phyloP scores from a whole-genome alignment of 2,113 vertebrate genomes.

The Psittacula cyanocephala region DNA sequence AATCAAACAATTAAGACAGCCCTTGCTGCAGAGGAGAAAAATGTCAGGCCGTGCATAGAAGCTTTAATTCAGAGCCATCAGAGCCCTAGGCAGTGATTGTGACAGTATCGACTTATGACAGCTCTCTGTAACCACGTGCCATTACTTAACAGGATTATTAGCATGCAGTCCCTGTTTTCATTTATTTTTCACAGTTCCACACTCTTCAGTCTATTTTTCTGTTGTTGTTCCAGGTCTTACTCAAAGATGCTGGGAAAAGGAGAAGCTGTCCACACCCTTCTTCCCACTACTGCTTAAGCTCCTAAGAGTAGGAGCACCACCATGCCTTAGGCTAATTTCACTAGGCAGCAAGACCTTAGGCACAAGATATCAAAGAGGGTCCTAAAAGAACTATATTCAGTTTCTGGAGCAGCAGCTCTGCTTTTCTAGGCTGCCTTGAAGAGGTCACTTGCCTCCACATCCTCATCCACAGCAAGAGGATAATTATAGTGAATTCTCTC shows the following conservation, averaged over 20 bases:
- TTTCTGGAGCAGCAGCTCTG: neutral
- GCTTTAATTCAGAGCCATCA: neutral
- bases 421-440: neutral
- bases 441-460: neutral
- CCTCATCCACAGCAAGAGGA: neutral
- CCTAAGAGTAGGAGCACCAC: neutral
- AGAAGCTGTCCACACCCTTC: neutral
- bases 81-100: neutral
- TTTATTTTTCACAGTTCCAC: neutral
- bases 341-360: neutral
- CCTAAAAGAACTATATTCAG: neutral
- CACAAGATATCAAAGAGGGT: neutral
- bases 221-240: neutral
- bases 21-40: neutral
- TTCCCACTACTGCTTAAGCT: neutral
- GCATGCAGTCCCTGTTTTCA: neutral
- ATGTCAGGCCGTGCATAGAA: neutral
- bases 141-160: neutral
- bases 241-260: neutral
- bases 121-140: neutral
- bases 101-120: neutral
- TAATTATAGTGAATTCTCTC: neutral
- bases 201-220: neutral
- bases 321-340: neutral
- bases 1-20: slow-evolving; percentile 7